Evolutionary conservation across 1,140 invertebrate species (phyloP), one percentile per base, ranked within the genome.

Genomic region (Amphibalanus amphitrite): DNA sequence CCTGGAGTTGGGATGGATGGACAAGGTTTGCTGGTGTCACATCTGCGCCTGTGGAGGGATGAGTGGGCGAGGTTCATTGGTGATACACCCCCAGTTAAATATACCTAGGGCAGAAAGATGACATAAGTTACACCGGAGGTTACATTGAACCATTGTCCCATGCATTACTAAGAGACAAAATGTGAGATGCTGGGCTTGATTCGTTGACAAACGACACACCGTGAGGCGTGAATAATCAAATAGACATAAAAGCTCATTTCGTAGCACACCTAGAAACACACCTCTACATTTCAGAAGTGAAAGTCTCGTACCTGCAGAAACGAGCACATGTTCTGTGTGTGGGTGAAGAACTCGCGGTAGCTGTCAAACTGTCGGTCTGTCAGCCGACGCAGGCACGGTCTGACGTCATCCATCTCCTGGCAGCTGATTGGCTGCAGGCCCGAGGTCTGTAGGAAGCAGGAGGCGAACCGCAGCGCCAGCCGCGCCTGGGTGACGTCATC

Each of bases 261-360:
- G n/a, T n/a, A n/a, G n/a, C n/a, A n/a, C n/a, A 25, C 25, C 47
- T 13, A 59, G 25, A 59, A 59, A 59, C 25, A 59, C 13, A 25
- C 13, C 13, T 59, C 25, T 59, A 15, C 25, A 25, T 25, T 15
- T 59, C 13, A 25, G 25, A 59, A 59, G 25, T 13, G 13, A 59
- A 15, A 59, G 47, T 59, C 25, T 13, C 47, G 13, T 65, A 65
- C 64, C 77, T 84, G 82, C 59, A 89, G 76, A 77, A 85, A 88
- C 76, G 84, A 87, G 76, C 87, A 89, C 64, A 89, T 87, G 74
- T 86, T 86, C 73, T 85, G 85, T 3, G 86, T 84, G 72, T 88
- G 86, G 17, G 86, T 86, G 76, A 88, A 89, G 76, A 88, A 88
- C 75, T 86, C 83, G 59, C 85, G 84, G 72, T 87, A 87, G 17